Evolutionary conservation across 2,113 vertebrate species (phyloP).

Genomic region (Dasyprocta punctata): DNA sequence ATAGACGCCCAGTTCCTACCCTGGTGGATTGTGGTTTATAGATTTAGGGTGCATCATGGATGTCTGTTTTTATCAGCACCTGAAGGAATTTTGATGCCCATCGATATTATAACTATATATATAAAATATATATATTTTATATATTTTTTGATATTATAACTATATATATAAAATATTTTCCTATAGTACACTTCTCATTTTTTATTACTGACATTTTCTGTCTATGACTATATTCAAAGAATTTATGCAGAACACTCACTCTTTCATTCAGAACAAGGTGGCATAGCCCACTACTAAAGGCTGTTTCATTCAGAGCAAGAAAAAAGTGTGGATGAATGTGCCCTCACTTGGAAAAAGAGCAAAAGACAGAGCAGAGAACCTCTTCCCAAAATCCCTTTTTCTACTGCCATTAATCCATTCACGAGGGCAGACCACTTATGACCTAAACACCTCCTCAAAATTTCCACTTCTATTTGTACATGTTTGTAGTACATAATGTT

Average conservation of each 20-base stretch:
- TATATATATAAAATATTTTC: background rate
- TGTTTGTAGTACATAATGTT: background rate
- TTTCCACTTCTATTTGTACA: background rate
- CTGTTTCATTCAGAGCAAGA: background rate
- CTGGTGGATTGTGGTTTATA: background rate
- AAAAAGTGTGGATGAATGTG: background rate
- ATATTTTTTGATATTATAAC: background rate
- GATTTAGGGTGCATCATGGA: background rate
- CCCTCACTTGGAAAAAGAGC: background rate
- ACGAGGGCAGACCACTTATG: background rate
- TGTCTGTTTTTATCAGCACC: background rate
- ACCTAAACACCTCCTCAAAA: no score
- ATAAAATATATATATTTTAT: no score
- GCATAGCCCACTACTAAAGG: background rate
- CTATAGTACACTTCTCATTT: background rate
- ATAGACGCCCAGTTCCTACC: background rate
- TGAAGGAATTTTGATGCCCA: background rate
- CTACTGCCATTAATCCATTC: background rate
- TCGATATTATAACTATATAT: background rate
- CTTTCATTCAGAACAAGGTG: background rate
- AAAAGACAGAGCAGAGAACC: background rate
- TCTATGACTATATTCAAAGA: conserved; percentile 37
- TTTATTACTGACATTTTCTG: conserved; percentile 41
- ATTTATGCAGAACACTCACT: background rate
- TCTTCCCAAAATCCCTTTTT: background rate